Evolutionary conservation across 2,797 vertebrate genomes (phyloP), one percentile per base, ranked within the genome.

Genomic region (Benthosema pterotum): DNA sequence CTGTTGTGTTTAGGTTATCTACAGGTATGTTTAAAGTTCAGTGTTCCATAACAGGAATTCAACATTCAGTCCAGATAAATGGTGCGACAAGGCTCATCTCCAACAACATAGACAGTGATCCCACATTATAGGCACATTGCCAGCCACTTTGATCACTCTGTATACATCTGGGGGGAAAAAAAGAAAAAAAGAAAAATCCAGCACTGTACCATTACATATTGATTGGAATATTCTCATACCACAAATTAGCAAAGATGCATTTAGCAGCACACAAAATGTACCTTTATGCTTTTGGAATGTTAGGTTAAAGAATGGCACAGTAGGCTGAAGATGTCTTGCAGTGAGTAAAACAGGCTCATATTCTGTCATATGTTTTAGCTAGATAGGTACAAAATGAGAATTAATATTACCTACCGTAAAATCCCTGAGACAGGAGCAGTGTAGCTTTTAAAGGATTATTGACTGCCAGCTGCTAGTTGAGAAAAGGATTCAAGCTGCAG

Each of bases 321-420:
- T 19, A 17, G 7, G 5, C 11, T 52, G 25, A 8, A 16, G 15
- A 2, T 15, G 14, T 15, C 22, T 32, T 54, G n/a, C 25, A 32
- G n/a, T 38, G 6, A 38, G 12, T 8, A 38, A 54, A 54, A 38
- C 7, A 38, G 22, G 55, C 19, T 12, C 5, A 42, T 2, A 9
- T 11, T 14, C 11, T 38, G 16, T 42, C 57, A 13, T n/a, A 17
- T 28, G 1, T 14, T 38, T 2, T 45, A 12, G 16, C 42, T 11
- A 4, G 5, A 38, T 38, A 32, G 28, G 32, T 0, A 52, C 45
- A 16, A 51, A 11, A 14, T 0, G 3, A 25, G 1, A 12, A 45
- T n/a, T 5, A 18, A 52, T 52, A 6, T 0, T 16, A 42, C 79
- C 2, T 71, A 88, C 88, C 84, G 74, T 17, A 4, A 64, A n/a